Base-by-base conservation (phyloP, 2,113 vertebrate genomes). In the Barbus barbus region DNA sequence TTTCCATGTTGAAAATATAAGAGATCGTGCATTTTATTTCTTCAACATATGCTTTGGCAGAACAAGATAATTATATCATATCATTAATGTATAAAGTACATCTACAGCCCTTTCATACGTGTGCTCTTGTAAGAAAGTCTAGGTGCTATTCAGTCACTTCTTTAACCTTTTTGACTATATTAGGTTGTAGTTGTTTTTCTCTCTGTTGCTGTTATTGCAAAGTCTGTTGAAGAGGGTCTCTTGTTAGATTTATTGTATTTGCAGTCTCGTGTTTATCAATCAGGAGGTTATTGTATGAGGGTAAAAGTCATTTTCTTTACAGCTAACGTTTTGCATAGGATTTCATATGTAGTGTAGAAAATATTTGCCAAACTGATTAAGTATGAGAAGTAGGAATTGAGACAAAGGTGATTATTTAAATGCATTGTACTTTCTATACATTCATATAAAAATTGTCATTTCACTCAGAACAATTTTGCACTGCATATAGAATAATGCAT, bases 21-120 rank as follows among this genome's bases (percentile, higher is more conserved):
- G 38, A 69, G n/a, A n/a, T n/a, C n/a, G 36, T 80, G 60, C 58
- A 6, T 63, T 79, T 63, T 41, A 44, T 65, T 28, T 67, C 28
- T 67, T 33, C 7, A 72, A 16, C 41, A 28, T 74, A 28, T 78
- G 14, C 88, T 84, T 90, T 89, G 89, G 88, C 89, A 92, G 91
- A 92, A 90, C 90, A n/a, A n/a, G n/a, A n/a, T n/a, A n/a, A n/a
- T n/a, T n/a, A 92, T 92, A 90, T 92, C 71, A 89, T 72, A 86
- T 90, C 61, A 76, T 90, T 88, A 92, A 93, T 91, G 90, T 92
- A 91, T 85, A 69, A 86, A 82, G 36, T 86, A 80, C 61, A 31
- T 86, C 84, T 44, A 88, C 87, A 83, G 9, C 83, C 1, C 75
- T 85, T 91, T 83, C 87, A 85, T 79, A 58, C 83, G 82, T 38